Base-by-base conservation (phyloP, 2,888 invertebrate species). In the Ditylenchus weischeri region DNA sequence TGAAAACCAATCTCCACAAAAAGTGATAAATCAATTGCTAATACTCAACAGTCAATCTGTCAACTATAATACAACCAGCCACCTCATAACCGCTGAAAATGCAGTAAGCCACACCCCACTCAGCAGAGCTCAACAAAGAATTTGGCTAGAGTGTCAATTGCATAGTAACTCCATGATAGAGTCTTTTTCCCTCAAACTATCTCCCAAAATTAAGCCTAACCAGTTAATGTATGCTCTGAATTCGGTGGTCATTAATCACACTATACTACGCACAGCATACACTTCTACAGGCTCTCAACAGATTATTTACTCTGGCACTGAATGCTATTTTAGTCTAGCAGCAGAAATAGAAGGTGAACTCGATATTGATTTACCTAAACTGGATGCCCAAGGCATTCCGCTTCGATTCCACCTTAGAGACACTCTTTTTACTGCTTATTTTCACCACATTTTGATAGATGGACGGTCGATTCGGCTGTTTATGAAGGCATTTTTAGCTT, bases 371-470 rank as follows among this genome's bases (percentile, higher is more conserved):
- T 4, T 2, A 6, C 43, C 59, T 5, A 59, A 3, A 59, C 23
- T 59, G 19, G 35, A 35, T 36, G 19, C 13, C 10, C 3, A 19
- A 21, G 59, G 2, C 13, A 59, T 59, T 19, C 59, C 59, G 19
- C 1, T 59, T 21, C 36, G n/a, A 23, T 7, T 59, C 35, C 19
- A 10, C 21, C 29, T 54, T 4, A 8, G 1, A 54, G 29, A 8
- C 54, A 10, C 11, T n/a, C 23, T 54, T 18, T 54, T 54, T n/a
- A 54, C 43, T 35, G 59, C 59, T 29, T 23, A 2, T n/a, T 70
- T 75, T 59, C 71, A 76, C 58, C 76, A 76, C 49, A 72, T 73
- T 60, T 57, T 69, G 11, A 65, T 75, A 10, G 76, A 76, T 60
- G 76, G 75, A 15, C 49, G 57, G 38, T 71, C 73, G 0, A 51